Percentiles rank a stretch among this genome's conserved stretches.
These are phyloP conservation scores for Sphenopsis melanotis DNA, from an alignment of 2,797 vertebrate species.

Conservation along the genomic window DNA sequence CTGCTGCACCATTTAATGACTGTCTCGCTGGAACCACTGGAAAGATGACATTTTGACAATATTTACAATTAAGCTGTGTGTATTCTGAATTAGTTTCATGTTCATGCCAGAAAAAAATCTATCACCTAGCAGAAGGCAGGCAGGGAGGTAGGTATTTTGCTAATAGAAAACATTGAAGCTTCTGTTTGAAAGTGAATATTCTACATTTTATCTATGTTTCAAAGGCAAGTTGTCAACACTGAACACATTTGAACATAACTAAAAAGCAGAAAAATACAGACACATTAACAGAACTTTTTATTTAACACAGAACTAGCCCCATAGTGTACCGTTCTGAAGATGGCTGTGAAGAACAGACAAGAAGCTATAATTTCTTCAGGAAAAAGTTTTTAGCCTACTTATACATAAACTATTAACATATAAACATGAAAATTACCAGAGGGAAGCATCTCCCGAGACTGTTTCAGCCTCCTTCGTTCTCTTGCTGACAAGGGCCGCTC, in stretches of 20 bases:
- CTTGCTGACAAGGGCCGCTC: conserved; percentile 89
- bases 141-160: not conserved
- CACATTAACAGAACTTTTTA: not conserved
- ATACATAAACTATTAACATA: not conserved
- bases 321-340: not conserved
- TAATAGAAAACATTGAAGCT: not conserved
- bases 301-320: not conserved
- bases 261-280: not conserved
- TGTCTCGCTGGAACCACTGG: conserved; percentile 69
- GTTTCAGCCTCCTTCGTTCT: conserved; percentile 91
- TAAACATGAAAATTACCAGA: conserved; percentile 74
- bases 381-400: not conserved
- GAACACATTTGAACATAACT: not conserved
- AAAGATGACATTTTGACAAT: conserved; percentile 38
- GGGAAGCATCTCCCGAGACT: conserved; percentile 79
- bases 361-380: not conserved
- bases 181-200: not conserved
- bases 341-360: not conserved
- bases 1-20: conserved; percentile 69
- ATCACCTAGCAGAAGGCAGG: not conserved
- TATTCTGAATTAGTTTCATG: not conserved
- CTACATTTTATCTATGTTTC: not conserved
- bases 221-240: not conserved
- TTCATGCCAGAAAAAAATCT: not conserved
- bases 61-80: not conserved